Conservation (phyloP, 2,888 invertebrate genomes). For the Arctia plantaginis region DNA sequence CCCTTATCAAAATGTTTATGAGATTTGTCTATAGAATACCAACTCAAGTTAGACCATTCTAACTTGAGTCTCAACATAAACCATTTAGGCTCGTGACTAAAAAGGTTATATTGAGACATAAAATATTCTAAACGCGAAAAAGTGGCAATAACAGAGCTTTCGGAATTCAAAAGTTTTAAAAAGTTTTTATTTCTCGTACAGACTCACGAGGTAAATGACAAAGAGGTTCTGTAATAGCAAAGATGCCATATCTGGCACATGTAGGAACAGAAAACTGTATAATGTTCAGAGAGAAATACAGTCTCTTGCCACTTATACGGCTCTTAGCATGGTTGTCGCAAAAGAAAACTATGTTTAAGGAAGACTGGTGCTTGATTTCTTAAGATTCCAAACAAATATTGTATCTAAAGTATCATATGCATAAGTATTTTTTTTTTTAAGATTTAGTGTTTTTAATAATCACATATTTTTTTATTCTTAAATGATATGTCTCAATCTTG, state of each 20-base stretch:
- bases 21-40: constrained; percentile 1
- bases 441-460: no score
- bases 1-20: constrained; percentile 15
- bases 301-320: background rate
- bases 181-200: background rate
- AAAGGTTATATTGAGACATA: constrained; percentile 3
- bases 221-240: background rate
- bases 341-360: no score
- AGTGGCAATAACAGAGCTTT: background rate
- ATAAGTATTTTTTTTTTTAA: no score
- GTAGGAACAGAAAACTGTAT: no score
- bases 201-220: background rate
- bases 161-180: background rate
- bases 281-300: background rate
- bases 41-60: no score
- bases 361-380: no score
- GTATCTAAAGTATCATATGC: no score
- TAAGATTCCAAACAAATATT: no score
- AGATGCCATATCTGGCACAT: background rate
- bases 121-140: constrained; percentile 1
- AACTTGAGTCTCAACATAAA: no score
- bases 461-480: no score
- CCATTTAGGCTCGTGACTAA: no score
- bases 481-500: no score
- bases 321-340: background rate